phyloP scores from a whole-genome alignment of 2,113 vertebrate species.

The Corvus cornix region DNA sequence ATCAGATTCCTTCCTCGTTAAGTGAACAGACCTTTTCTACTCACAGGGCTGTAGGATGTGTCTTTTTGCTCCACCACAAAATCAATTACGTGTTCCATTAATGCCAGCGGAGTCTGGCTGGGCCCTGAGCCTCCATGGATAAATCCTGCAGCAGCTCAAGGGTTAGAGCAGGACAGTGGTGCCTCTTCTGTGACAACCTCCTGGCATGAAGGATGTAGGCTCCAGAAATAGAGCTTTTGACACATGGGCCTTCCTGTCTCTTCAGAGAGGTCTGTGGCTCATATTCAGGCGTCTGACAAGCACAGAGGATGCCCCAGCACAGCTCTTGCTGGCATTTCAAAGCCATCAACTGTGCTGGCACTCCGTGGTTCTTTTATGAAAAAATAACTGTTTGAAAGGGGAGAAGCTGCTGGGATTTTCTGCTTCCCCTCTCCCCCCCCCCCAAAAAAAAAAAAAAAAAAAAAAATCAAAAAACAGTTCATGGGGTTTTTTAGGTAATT shows the following conservation, averaged over 20 bases:
- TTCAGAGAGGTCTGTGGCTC: background rate
- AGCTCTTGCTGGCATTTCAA: background rate
- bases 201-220: background rate
- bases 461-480: background rate
- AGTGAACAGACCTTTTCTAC: background rate
- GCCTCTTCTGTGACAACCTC: background rate
- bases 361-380: background rate
- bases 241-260: background rate
- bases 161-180: background rate
- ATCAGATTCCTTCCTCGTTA: background rate
- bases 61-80: background rate
- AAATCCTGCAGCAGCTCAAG: background rate
- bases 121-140: fast-evolving
- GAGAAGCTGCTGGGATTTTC: background rate
- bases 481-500: background rate
- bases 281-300: background rate
- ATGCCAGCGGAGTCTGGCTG: background rate
- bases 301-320: background rate
- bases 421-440: background rate
- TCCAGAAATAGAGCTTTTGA: background rate
- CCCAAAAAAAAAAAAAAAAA: no score
- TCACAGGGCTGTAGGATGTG: background rate
- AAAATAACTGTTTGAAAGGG: background rate
- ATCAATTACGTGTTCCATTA: background rate
- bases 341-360: background rate